Percentiles rank a stretch among this genome's conserved stretches.
These are phyloP conservation scores for Agrilus cyanescens DNA, from an alignment of 2,888 invertebrate genomes.

Conservation along the genomic window DNA sequence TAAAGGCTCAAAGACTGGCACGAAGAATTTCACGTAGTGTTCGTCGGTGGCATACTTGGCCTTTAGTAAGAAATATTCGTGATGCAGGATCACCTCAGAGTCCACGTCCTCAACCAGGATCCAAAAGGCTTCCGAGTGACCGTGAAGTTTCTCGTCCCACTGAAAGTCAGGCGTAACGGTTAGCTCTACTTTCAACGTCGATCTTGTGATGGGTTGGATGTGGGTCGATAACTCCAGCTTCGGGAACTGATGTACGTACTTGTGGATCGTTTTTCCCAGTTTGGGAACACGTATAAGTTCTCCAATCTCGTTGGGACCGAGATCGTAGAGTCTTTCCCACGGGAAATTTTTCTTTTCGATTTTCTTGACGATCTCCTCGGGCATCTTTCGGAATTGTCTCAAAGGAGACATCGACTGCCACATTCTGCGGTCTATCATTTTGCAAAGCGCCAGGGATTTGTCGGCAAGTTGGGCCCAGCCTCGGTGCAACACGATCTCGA, in stretches of 20 bases:
- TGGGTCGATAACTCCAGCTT: constrained; percentile 92
- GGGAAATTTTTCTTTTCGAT: constrained; percentile 96
- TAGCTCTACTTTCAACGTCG: constrained; percentile 87
- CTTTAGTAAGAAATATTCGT: constrained; percentile 87
- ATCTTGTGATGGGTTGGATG: constrained; percentile 92
- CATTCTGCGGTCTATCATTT: constrained; percentile 98
- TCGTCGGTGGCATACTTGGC: constrained; percentile 90
- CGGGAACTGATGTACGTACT: constrained; percentile 93
- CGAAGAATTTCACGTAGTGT: constrained; percentile 94
- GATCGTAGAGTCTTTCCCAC: constrained; percentile 88
- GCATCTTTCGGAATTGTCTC: constrained; percentile 94
- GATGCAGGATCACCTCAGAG: constrained; percentile 84
- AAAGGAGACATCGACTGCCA: constrained; percentile 99
- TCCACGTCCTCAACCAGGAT: constrained; percentile 80
- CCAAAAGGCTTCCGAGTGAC: constrained; percentile 78
- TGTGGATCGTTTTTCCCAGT: constrained; percentile 89
- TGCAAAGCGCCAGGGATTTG: constrained; percentile 89
- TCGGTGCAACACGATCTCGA: constrained; percentile 81
- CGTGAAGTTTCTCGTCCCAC: constrained; percentile 92
- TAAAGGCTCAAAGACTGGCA: constrained; percentile 95
- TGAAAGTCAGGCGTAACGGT: constrained; percentile 98
- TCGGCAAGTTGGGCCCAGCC: constrained; percentile 98
- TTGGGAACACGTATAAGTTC: constrained; percentile 87
- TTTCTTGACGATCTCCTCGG: constrained; percentile 91
- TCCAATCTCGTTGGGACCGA: constrained; percentile 95